These are phyloP conservation scores for Bovichtus diacanthus DNA, from an alignment of 2,797 vertebrate genomes.

Conservation along the genomic window DNA sequence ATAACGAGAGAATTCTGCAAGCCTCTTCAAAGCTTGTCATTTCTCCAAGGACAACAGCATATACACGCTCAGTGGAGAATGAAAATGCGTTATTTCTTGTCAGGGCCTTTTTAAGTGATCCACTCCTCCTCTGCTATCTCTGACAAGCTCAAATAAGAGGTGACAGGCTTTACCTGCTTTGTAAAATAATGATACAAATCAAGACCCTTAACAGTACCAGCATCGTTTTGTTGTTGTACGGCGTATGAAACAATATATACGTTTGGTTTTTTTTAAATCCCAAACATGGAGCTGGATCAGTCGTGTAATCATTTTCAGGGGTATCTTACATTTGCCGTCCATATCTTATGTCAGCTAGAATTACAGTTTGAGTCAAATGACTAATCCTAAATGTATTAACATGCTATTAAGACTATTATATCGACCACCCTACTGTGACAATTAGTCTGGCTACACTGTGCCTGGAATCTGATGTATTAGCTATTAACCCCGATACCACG, in stretches of 20 bases:
- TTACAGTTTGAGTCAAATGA: slow-evolving; percentile 27
- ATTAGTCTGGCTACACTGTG: slow-evolving; percentile 2
- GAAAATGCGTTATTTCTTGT: slow-evolving; percentile 51
- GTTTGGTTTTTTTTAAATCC: slow-evolving; percentile 11
- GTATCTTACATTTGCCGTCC: background rate
- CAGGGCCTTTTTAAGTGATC: slow-evolving; percentile 42
- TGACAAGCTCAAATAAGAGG: slow-evolving; percentile 16
- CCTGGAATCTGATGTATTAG: slow-evolving; percentile 31
- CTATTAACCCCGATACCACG: background rate
- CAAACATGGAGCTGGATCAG: background rate
- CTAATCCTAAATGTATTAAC: slow-evolving; percentile 10
- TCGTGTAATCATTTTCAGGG: background rate
- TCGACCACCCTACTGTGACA: slow-evolving; percentile 11
- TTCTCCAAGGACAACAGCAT: slow-evolving; percentile 55
- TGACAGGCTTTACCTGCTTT: slow-evolving; percentile 14
- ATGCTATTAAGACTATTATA: slow-evolving; percentile 1
- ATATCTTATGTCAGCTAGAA: background rate
- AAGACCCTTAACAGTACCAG: background rate
- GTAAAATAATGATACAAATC: slow-evolving; percentile 24
- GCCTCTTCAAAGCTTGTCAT: slow-evolving; percentile 52
- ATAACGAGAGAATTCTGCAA: slow-evolving; percentile 37
- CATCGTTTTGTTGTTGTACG: background rate
- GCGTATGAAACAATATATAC: background rate
- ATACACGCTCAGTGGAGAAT: slow-evolving; percentile 31
- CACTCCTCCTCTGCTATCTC: slow-evolving; percentile 16